Conservation (phyloP, 1,140 invertebrate genomes). For the Pristionchus pacificus region DNA sequence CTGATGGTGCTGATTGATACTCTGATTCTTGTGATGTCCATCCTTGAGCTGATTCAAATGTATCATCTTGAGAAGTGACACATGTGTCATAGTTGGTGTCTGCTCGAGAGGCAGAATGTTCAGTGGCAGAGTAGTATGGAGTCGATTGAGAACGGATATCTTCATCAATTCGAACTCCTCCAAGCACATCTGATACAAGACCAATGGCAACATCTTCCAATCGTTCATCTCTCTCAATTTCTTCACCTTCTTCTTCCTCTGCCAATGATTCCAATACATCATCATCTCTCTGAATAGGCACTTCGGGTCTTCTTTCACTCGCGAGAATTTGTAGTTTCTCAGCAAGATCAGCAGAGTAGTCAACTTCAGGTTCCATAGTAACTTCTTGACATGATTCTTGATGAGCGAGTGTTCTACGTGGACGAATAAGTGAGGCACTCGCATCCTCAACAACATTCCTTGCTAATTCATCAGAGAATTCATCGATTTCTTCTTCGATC, state of each 20-base stretch:
- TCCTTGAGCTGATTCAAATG: slow-evolving; percentile 28
- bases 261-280: slow-evolving; percentile 24
- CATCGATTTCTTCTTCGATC: slow-evolving; percentile 24
- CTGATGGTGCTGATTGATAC: slow-evolving; percentile 23
- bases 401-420: slow-evolving; percentile 11
- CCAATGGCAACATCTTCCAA: slow-evolving; percentile 19
- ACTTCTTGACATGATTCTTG: slow-evolving; percentile 30
- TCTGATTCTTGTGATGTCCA: slow-evolving; percentile 33
- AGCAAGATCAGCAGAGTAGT: slow-evolving; percentile 25
- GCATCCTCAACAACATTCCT: slow-evolving; percentile 22
- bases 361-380: slow-evolving; percentile 29
- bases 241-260: slow-evolving; percentile 5
- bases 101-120: slow-evolving; percentile 12
- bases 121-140: slow-evolving; percentile 24
- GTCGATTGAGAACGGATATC: slow-evolving; percentile 10
- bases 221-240: slow-evolving; percentile 7
- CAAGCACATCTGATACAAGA: slow-evolving; percentile 4
- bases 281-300: slow-evolving; percentile 20
- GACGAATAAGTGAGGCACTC: slow-evolving; percentile 8
- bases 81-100: slow-evolving; percentile 29
- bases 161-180: slow-evolving; percentile 9
- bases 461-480: slow-evolving; percentile 19
- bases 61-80: slow-evolving; percentile 32
- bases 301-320: slow-evolving; percentile 13
- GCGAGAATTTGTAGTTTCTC: slow-evolving; percentile 31